These are phyloP conservation scores for Enoplosus armatus DNA, from an alignment of 2,797 vertebrate species.

Conservation along the genomic window DNA sequence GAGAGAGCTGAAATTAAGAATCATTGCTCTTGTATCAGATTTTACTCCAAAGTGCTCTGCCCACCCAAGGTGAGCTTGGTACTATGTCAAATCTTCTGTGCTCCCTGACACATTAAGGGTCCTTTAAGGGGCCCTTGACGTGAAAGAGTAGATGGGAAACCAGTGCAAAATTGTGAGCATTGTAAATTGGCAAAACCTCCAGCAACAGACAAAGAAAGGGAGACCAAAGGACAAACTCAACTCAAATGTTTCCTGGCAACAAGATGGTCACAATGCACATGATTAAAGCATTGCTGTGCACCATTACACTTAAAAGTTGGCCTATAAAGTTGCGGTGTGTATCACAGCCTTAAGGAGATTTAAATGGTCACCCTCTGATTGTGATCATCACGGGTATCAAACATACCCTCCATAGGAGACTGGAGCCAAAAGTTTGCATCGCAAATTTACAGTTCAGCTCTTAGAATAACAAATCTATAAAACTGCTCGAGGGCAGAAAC, in stretches of 20 bases:
- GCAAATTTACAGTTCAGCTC: slow-evolving; percentile 46
- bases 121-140: slow-evolving; percentile 5
- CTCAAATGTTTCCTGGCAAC: slow-evolving; percentile 54
- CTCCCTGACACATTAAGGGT: slow-evolving; percentile 7
- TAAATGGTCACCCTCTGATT: slow-evolving; percentile 57
- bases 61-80: slow-evolving; percentile 13
- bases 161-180: slow-evolving; percentile 7
- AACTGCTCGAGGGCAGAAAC: slow-evolving; percentile 56
- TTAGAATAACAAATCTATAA: slow-evolving; percentile 69
- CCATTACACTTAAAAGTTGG: slow-evolving; percentile 45
- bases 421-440: slow-evolving; percentile 14
- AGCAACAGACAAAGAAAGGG: slow-evolving; percentile 20
- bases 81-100: slow-evolving; percentile 18
- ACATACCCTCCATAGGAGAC: background rate
- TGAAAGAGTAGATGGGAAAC: slow-evolving; percentile 6
- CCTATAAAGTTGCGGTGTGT: slow-evolving; percentile 32
- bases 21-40: slow-evolving; percentile 28
- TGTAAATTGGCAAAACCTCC: background rate
- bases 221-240: slow-evolving; percentile 31
- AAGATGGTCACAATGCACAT: slow-evolving; percentile 20
- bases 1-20: slow-evolving; percentile 42
- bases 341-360: slow-evolving; percentile 32
- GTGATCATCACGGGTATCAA: slow-evolving; percentile 26
- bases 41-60: slow-evolving; percentile 20
- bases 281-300: slow-evolving; percentile 53